phyloP scores from a whole-genome alignment of 2,888 invertebrate genomes.

The Mimachlamys varia region DNA sequence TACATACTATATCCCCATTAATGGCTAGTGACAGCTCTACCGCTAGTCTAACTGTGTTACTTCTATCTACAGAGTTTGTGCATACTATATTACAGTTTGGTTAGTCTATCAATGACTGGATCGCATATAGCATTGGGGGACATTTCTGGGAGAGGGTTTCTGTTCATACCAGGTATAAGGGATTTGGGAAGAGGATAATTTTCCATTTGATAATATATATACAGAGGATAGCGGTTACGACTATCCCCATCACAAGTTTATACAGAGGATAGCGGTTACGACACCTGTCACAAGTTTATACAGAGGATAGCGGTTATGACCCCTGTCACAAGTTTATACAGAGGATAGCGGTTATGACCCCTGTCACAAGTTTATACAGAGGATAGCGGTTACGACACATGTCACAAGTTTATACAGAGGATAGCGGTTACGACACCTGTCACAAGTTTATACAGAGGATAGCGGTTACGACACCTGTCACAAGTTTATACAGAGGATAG shows the following conservation, averaged over 20 bases:
- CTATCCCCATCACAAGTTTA: background rate
- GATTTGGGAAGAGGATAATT: too few species aligned
- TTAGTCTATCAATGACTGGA: conserved; percentile 10
- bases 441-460: background rate
- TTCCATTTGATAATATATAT: too few species aligned
- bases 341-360: background rate
- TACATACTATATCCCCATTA: background rate
- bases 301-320: too few species aligned
- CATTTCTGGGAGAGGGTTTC: background rate
- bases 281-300: background rate
- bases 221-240: too few species aligned
- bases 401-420: background rate
- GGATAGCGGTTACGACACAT: background rate
- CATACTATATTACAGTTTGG: background rate
- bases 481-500: background rate
- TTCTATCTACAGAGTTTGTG: conserved; percentile 10
- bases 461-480: background rate
- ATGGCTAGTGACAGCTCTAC: background rate
- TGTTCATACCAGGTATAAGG: background rate
- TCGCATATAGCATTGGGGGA: background rate
- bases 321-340: background rate
- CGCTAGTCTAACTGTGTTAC: background rate
- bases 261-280: too few species aligned
- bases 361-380: background rate
- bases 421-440: background rate